These are phyloP conservation scores for Equus quagga DNA, from an alignment of 2,113 vertebrate genomes.

Conservation along the genomic window DNA sequence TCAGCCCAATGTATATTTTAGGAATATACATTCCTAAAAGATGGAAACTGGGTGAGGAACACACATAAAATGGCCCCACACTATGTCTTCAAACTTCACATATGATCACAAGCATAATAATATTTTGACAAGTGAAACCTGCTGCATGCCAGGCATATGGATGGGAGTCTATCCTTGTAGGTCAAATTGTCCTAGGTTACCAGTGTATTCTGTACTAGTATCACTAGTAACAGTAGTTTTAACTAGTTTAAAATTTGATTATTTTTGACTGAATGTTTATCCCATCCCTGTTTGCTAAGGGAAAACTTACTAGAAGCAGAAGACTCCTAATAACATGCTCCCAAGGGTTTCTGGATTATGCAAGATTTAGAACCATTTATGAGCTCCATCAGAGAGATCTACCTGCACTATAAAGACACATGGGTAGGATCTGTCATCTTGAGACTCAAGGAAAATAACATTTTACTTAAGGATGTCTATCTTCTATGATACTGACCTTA, in stretches of 20 bases:
- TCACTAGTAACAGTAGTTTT: slow-evolving; percentile 32
- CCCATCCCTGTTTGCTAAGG: slow-evolving; percentile 33
- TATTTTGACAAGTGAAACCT: background rate
- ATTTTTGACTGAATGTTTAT: slow-evolving; percentile 47
- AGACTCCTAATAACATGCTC: slow-evolving; percentile 36
- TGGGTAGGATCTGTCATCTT: background rate
- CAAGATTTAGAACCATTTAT: slow-evolving; percentile 27
- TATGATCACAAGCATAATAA: slow-evolving; percentile 1
- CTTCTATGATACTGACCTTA: background rate
- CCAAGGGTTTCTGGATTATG: background rate
- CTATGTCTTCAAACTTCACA: background rate
- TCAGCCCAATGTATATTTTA: background rate
- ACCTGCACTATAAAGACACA: background rate
- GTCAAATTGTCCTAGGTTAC: background rate
- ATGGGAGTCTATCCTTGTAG: slow-evolving; percentile 6
- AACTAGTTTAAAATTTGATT: slow-evolving; percentile 34
- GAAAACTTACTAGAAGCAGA: background rate
- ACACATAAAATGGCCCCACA: background rate
- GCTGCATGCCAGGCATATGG: background rate
- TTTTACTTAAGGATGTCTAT: slow-evolving; percentile 14
- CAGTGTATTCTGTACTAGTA: background rate
- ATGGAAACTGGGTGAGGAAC: background rate
- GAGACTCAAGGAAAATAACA: slow-evolving; percentile 15
- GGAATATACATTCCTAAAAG: background rate
- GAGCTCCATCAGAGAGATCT: background rate